phyloP scores from a whole-genome alignment of 2,113 vertebrate genomes.

The Pionites leucogaster region DNA sequence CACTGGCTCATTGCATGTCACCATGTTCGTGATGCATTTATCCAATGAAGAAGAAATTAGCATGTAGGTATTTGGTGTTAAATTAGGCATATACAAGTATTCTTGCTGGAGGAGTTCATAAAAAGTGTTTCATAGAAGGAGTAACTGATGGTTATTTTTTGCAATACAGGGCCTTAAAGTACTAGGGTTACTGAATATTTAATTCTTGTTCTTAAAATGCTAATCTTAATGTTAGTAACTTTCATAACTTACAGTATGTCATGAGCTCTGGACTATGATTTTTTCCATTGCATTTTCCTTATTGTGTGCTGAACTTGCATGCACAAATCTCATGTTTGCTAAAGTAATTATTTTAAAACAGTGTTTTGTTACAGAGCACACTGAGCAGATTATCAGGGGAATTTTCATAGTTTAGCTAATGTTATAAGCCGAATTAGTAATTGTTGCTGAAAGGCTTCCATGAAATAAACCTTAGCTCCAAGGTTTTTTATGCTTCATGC shows the following conservation, averaged over 20 bases:
- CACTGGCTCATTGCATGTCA: constrained; percentile 87
- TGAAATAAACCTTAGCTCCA: not conserved
- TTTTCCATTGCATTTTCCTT: not conserved
- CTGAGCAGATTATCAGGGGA: not conserved
- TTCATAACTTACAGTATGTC: not conserved
- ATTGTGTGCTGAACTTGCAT: not conserved
- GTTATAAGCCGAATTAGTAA: not conserved
- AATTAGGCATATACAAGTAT: not conserved
- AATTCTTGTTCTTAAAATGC: not conserved
- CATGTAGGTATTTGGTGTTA: constrained; percentile 77
- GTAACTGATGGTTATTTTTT: not conserved
- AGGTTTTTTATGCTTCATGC: not conserved
- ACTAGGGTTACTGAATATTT: not conserved
- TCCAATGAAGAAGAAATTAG: constrained; percentile 85
- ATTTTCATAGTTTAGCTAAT: not conserved
- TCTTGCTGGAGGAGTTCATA: not conserved
- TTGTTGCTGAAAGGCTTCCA: not conserved
- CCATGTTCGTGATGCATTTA: constrained; percentile 89
- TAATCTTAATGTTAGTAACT: not conserved
- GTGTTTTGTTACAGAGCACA: not conserved
- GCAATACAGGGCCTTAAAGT: not conserved
- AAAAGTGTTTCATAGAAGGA: not conserved
- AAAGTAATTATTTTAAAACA: not conserved
- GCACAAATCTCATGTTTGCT: not conserved
- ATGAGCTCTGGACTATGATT: not conserved